Evolutionary conservation across 2,113 vertebrate species (phyloP), one percentile per base, ranked within the genome.

Genomic region (Cepphus grylle): DNA sequence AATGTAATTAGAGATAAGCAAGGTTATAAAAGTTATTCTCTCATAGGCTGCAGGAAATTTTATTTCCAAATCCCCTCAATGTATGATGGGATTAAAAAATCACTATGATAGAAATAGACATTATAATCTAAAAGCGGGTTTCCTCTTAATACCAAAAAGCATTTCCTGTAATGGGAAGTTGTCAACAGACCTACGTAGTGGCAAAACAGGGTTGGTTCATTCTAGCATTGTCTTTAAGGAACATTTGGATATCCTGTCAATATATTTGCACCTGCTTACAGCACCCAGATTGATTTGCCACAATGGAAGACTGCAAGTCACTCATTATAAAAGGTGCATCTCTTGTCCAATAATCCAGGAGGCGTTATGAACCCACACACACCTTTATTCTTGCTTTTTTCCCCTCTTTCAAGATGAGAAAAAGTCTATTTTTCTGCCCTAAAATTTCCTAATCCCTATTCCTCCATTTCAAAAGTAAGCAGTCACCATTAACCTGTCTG

Each of bases 211-310:
- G 63, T 50, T 89, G 50, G 62, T 66, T 97, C 96, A 97, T 97
- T 98, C 98, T 95, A 97, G 55, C 36, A 62, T 70, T 83, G 93
- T 84, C 96, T 97, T 96, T 97, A 97, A 97, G 95, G 96, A 96
- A 91, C 96, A 86, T 93, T 95, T 97, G 97, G 87, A 90, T 98
- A 97, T 95, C 96, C 97, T 98, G 97, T 90, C 70, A 49, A 29
- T 74, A 27, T 93, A 95, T 97, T 97, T 96, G 94, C 94, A 96
- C 94, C 93, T 95, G 93, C 96, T 98, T 94, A 97, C 79, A 95
- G 90, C 81, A 93, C 94, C 90, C 94, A 96, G 90, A 96, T 85
- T 96, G 95, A 96, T 97, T 97, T 90, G 23, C 70, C 61, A 59
- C 53, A 42, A 18, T 11, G 50, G 61, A 89, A 81, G 19, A 42